A percentile compares a stretch with the other conserved stretches of the same genome.
phyloP scores from a whole-genome alignment of 2,113 vertebrate genomes.

The Callocephalon fimbriatum region DNA sequence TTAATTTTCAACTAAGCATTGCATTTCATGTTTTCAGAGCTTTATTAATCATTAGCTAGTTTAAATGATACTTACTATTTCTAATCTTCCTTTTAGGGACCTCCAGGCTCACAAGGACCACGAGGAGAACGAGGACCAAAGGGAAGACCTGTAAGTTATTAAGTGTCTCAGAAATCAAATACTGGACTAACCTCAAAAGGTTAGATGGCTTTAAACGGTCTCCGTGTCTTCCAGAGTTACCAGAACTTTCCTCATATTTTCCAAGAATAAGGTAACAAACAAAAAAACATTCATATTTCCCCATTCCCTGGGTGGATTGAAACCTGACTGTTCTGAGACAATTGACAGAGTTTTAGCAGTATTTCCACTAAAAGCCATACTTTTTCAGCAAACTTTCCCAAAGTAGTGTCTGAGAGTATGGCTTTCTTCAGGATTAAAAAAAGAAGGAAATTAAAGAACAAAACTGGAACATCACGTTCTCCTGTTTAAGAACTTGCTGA shows the following conservation, averaged over 20 bases:
- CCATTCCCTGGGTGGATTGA: neutral
- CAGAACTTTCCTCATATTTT: neutral
- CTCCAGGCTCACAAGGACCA: conserved; percentile 89
- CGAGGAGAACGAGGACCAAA: conserved; percentile 91
- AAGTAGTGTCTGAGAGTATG: neutral
- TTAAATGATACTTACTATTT: neutral
- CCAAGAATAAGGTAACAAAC: neutral
- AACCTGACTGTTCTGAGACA: neutral
- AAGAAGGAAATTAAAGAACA: neutral
- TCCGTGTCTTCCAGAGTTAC: neutral
- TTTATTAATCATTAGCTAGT: neutral
- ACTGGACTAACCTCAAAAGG: neutral
- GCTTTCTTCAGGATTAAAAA: neutral
- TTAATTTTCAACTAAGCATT: neutral
- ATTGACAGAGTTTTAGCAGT: neutral
- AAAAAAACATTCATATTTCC: neutral
- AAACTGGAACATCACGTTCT: rapidly evolving
- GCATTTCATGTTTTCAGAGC: neutral
- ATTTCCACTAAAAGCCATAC: neutral
- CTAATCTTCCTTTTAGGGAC: conserved; percentile 81
- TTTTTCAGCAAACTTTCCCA: neutral
- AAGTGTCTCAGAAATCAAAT: neutral
- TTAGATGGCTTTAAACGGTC: neutral
- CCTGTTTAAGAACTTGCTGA: neutral
- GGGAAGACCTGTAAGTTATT: conserved; percentile 89